Conservation (phyloP, 2,888 invertebrate genomes). For the Meiosimyza platycephala region DNA sequence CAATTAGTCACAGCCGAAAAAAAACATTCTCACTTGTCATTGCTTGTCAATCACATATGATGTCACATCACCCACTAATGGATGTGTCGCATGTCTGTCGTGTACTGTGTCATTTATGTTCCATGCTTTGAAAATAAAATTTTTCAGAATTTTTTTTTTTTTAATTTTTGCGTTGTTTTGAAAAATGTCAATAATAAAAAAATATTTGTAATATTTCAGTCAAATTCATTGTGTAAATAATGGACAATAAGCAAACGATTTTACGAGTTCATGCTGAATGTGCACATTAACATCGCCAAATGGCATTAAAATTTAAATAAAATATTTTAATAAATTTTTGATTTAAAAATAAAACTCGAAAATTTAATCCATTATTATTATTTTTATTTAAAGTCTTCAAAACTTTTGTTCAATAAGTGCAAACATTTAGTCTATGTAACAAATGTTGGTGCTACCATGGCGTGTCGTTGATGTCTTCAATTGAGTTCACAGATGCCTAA, state of each 20-base stretch:
- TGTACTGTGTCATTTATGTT: neutral
- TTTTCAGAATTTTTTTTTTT: constrained; percentile 13
- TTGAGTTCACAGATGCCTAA: neutral
- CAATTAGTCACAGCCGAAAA: constrained; percentile 47
- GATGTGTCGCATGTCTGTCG: constrained; percentile 43
- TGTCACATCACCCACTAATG: constrained; percentile 49
- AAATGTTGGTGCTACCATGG: constrained; percentile 10
- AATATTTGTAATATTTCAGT: neutral
- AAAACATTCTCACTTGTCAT: constrained; percentile 44
- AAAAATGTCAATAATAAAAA: constrained; percentile 4
- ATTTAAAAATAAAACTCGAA: no score
- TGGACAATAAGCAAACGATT: neutral
- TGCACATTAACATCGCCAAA: no score
- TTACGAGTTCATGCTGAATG: no score
- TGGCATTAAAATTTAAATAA: no score
- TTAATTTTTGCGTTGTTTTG: neutral
- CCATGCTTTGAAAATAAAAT: no score
- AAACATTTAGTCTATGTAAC: neutral
- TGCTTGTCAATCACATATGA: constrained; percentile 47
- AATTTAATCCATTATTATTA: no score
- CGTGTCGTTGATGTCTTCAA: constrained; percentile 8
- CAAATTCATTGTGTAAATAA: neutral
- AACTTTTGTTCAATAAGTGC: neutral
- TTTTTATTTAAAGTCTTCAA: no score
- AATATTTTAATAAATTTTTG: no score